Percentiles rank a stretch among this genome's conserved stretches.
phyloP scores from a whole-genome alignment of 2,888 invertebrate genomes.

The Heliconius ismenius region DNA sequence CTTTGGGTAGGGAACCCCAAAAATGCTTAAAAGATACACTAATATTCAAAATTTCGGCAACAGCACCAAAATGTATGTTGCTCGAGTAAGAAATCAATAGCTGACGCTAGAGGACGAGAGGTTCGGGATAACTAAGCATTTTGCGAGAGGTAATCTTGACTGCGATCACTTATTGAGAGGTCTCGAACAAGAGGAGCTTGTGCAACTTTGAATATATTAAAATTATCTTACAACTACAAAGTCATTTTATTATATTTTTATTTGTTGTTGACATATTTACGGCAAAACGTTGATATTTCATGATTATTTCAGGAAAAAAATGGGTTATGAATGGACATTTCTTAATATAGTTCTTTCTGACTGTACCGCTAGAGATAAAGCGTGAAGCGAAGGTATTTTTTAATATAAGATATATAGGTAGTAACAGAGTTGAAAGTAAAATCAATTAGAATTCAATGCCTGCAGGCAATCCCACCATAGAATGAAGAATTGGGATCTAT shows the following conservation, averaged over 20 bases:
- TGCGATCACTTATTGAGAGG: conserved; percentile 27
- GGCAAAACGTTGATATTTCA: neutral
- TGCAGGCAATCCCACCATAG: no score
- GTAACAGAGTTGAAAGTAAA: neutral
- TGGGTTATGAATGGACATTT: no score
- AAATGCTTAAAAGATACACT: no score
- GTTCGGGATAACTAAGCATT: conserved; percentile 36
- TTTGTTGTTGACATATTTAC: neutral
- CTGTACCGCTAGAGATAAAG: no score
- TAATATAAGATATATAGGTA: neutral
- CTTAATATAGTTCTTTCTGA: no score
- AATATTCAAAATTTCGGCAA: conserved; percentile 22
- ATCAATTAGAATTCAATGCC: neutral
- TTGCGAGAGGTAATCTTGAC: conserved; percentile 34
- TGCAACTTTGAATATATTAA: conserved; percentile 13
- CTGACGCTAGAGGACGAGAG: conserved; percentile 26
- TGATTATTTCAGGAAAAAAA: neutral
- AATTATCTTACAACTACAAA: neutral
- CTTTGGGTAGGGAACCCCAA: no score
- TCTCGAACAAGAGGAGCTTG: neutral
- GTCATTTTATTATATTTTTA: neutral
- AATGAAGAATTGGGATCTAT: no score
- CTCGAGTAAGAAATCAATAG: conserved; percentile 27
- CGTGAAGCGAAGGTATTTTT: no score
- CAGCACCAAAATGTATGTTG: conserved; percentile 21